Evolutionary conservation across 2,888 invertebrate genomes (phyloP).

Genomic region (Incurvaria masculella): DNA sequence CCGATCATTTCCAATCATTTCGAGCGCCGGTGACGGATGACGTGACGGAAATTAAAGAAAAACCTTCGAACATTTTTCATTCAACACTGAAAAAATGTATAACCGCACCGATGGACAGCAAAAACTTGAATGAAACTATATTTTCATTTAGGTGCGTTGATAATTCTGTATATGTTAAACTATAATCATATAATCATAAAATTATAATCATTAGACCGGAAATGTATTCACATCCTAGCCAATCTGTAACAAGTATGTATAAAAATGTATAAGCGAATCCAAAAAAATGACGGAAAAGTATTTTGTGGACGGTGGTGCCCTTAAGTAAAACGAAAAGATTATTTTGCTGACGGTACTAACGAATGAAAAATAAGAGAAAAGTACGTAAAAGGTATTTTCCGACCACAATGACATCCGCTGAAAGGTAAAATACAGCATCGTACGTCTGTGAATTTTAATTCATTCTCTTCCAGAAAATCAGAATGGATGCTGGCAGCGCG

Average conservation of each 20-base stretch:
- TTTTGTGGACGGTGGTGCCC: too few relatives aligned
- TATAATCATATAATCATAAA: too few relatives aligned
- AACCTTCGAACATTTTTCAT: conserved; percentile 20
- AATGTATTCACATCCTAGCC: too few relatives aligned
- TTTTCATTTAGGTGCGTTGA: too few relatives aligned
- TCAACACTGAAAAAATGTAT: not conserved
- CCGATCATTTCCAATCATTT: conserved; percentile 47
- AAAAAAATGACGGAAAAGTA: too few relatives aligned
- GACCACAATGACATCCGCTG: not conserved
- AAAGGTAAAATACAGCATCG: not conserved
- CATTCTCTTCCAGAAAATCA: not conserved
- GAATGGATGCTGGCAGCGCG: not conserved
- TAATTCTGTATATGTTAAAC: too few relatives aligned
- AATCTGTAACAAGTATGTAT: too few relatives aligned
- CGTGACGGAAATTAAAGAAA: conserved; percentile 55
- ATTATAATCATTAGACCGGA: too few relatives aligned
- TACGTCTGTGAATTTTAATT: not conserved
- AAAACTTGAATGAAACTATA: too few relatives aligned
- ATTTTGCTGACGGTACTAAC: too few relatives aligned
- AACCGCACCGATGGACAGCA: not conserved
- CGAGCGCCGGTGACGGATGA: conserved; percentile 48
- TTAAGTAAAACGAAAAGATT: too few relatives aligned
- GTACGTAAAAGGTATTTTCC: not conserved
- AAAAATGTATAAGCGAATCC: too few relatives aligned
- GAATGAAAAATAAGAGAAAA: not conserved